A percentile compares a stretch with the other conserved stretches of the same genome.
Conservation (phyloP, 2,113 vertebrate genomes). For the Stictonetta naevosa region DNA sequence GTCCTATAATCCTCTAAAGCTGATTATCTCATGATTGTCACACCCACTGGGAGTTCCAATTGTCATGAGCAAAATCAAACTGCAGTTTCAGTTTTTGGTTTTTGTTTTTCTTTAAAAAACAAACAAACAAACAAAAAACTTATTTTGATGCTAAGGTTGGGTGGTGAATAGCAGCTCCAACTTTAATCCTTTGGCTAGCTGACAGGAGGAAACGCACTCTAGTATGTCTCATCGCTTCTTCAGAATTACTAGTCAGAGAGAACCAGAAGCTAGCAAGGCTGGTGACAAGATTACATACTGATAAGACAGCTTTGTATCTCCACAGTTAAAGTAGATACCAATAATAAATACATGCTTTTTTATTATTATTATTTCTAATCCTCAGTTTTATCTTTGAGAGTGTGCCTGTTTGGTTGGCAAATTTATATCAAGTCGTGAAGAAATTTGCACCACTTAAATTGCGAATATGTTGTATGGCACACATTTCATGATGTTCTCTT, state of each 20-base stretch:
- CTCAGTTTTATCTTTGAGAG: neutral
- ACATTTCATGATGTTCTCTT: neutral
- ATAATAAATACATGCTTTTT: neutral
- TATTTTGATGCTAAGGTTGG: conserved; percentile 52
- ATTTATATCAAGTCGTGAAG: neutral
- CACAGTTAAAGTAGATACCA: neutral
- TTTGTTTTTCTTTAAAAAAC: neutral
- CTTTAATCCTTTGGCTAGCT: conserved; percentile 44
- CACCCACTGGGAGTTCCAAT: conserved; percentile 50
- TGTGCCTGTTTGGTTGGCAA: neutral
- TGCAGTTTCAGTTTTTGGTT: neutral
- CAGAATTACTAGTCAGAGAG: neutral
- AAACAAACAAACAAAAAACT: neutral
- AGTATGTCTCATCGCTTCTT: neutral
- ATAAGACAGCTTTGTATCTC: neutral
- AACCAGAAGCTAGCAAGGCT: neutral
- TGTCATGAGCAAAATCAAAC: conserved; percentile 51
- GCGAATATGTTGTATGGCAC: neutral
- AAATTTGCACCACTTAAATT: neutral
- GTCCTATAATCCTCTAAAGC: conserved; percentile 58
- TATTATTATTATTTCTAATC: neutral
- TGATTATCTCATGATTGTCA: conserved; percentile 56
- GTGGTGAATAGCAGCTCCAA: conserved; percentile 9
- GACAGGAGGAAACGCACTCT: conserved; percentile 38
- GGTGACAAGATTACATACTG: neutral